Evolutionary conservation across 1,140 invertebrate species (phyloP).

Genomic region (Spodoptera litura): DNA sequence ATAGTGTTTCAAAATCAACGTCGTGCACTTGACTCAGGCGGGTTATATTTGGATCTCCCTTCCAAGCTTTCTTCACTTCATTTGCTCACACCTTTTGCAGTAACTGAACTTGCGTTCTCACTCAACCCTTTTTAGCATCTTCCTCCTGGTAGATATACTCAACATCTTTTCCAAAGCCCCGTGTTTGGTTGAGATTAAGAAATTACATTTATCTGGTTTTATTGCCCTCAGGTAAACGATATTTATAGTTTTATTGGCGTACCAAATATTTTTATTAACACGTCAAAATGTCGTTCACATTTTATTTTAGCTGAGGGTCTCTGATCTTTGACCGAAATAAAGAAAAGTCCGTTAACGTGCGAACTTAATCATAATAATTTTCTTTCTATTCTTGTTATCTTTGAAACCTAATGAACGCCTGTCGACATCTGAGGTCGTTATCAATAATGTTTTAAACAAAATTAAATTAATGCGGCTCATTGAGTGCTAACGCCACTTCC

Average conservation of each 20-base stretch:
- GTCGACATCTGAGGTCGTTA: slow-evolving; percentile 38
- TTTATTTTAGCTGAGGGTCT: neutral
- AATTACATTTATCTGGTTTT: neutral
- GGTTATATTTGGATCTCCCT: slow-evolving; percentile 58
- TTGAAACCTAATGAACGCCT: slow-evolving; percentile 29
- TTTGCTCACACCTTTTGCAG: slow-evolving; percentile 31
- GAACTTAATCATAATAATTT: slow-evolving; percentile 15
- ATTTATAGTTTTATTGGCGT: slow-evolving; percentile 32
- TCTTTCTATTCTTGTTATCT: neutral
- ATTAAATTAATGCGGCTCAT: slow-evolving; percentile 7
- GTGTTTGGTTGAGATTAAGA: neutral
- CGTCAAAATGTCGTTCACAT: slow-evolving; percentile 10
- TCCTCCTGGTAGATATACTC: neutral
- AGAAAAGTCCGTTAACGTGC: slow-evolving; percentile 14
- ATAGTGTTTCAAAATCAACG: slow-evolving; percentile 32
- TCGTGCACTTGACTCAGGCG: slow-evolving; percentile 60
- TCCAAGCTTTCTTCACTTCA: slow-evolving; percentile 52
- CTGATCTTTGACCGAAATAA: slow-evolving; percentile 10
- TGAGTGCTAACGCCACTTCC: slow-evolving; percentile 37
- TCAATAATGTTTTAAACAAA: slow-evolving; percentile 25
- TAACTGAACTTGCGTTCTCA: slow-evolving; percentile 13
- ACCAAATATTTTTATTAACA: slow-evolving; percentile 42
- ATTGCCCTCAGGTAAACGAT: slow-evolving; percentile 6
- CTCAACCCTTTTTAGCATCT: neutral
- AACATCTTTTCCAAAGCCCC: neutral